A percentile compares a stretch with the other conserved stretches of the same genome.
phyloP scores from a whole-genome alignment of 2,888 invertebrate genomes.

The Amphipyra berbera region DNA sequence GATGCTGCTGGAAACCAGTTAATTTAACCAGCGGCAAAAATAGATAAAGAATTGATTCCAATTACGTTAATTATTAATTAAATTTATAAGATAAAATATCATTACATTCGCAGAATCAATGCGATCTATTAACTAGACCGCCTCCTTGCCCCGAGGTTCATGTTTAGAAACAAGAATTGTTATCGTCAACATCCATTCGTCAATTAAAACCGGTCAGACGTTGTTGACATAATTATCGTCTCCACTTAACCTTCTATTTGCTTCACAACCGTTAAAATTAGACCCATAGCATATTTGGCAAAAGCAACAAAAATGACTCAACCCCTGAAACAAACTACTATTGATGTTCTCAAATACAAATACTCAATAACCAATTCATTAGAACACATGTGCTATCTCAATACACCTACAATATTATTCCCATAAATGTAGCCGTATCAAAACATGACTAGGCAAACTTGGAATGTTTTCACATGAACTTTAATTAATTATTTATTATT shows the following conservation, averaged over 20 bases:
- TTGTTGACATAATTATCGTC: slow-evolving; percentile 48
- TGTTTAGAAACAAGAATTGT: slow-evolving; percentile 32
- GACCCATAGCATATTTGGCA: slow-evolving; percentile 23
- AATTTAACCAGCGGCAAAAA: no score
- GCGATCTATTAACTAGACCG: slow-evolving; percentile 31
- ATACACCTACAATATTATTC: slow-evolving; percentile 28
- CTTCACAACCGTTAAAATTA: slow-evolving; percentile 41
- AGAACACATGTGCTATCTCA: slow-evolving; percentile 27
- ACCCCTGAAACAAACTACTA: slow-evolving; percentile 20
- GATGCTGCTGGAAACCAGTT: no score
- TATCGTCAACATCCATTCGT: slow-evolving; percentile 43
- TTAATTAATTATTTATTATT: slow-evolving; percentile 25
- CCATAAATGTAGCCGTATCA: slow-evolving; percentile 19
- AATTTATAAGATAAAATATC: no score
- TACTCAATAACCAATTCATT: slow-evolving; percentile 31
- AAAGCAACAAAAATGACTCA: slow-evolving; percentile 42
- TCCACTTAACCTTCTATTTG: slow-evolving; percentile 22
- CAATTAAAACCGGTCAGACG: slow-evolving; percentile 43
- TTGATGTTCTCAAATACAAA: slow-evolving; percentile 32
- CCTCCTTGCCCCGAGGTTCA: slow-evolving; percentile 45
- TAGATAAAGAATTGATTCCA: no score
- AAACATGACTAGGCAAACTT: slow-evolving; percentile 25
- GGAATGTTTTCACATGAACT: slow-evolving; percentile 41
- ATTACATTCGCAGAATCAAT: slow-evolving; percentile 16
- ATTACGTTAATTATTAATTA: no score